Base-by-base conservation (phyloP, 2,888 invertebrate species). In the Agonopterix subpropinquella region DNA sequence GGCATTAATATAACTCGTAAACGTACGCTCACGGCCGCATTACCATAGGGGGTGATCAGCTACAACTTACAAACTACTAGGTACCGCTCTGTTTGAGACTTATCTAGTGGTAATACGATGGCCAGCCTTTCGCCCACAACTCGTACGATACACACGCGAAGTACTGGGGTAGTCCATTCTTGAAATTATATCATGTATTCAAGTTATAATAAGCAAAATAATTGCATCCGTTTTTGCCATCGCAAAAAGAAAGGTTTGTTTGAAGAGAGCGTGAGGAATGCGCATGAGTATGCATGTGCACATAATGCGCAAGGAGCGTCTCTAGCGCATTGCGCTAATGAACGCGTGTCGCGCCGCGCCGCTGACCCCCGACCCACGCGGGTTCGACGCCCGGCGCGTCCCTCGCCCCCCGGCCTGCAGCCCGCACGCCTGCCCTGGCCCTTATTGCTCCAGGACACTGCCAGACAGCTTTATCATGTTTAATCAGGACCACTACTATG, bases 311-410 rank as follows among this genome's bases (percentile, higher is more conserved):
- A 37, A 44, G 51, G 61, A 61, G 57, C 54, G 59, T 54, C 75
- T 74, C 74, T 58, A 53, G 75, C 77, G 78, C 53, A 69, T 67
- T 70, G 71, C 77, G 67, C 75, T 82, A 82, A 86, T 83, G 80
- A 81, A 77, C 74, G 82, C 74, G 66, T 77, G 82, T 80, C 80
- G 85, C 81, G 76, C 69, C 70, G 80, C 73, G 39, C 69, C 70
- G 80, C 73, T 86, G 85, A 87, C 88, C 88, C 84, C 70, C 84
- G 88, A 87, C 87, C 86, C 83, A 80, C 83, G 78, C 80, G 76
- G 70, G 87, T 79, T 87, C 86, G 80, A 77, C 64, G 88, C 60
- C 80, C 86, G 77, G 54, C 57, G 61, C 49, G 59, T 58, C 62
- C 60, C 66, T 61, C 68, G 58, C 64, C 47, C 63, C 54, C 56